Percentiles rank a stretch among this genome's conserved stretches.
phyloP scores from a whole-genome alignment of 2,888 invertebrate genomes.

The Bombylius major region DNA sequence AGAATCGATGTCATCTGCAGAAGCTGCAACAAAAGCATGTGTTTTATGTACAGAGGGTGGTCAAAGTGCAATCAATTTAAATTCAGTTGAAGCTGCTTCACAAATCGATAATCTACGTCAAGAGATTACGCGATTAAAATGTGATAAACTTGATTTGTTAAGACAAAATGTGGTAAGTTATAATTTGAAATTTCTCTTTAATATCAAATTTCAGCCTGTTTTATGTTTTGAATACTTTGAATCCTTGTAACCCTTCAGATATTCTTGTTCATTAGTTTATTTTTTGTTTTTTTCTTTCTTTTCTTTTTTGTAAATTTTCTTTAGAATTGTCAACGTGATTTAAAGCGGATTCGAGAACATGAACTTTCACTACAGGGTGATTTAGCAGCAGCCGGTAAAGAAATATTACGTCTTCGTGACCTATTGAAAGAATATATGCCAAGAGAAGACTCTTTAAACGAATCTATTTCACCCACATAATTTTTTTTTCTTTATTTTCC shows the following conservation, averaged over 20 bases:
- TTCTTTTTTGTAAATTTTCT: conserved; percentile 19
- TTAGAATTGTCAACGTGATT: conserved; percentile 90
- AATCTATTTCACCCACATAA: background rate
- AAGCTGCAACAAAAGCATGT: conserved; percentile 59
- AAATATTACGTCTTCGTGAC: conserved; percentile 67
- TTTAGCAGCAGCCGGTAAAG: conserved; percentile 73
- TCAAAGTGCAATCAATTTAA: conserved; percentile 42
- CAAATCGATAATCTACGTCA: conserved; percentile 63
- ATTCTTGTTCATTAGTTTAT: background rate
- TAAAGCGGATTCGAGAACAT: conserved; percentile 81
- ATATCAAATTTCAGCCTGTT: too few relatives aligned
- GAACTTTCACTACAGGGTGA: conserved; percentile 80
- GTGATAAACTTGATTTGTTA: conserved; percentile 86
- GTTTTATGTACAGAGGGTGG: conserved; percentile 43
- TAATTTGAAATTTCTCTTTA: background rate
- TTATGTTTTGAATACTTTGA: background rate
- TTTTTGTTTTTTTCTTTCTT: background rate
- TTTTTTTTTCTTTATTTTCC: too few relatives aligned
- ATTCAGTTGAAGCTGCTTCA: conserved; percentile 36
- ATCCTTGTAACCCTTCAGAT: background rate
- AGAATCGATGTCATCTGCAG: conserved; percentile 89
- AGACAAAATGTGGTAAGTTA: conserved; percentile 88
- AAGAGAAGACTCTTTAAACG: conserved; percentile 14
- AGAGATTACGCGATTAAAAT: conserved; percentile 85
- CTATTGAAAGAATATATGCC: conserved; percentile 57